Conservation (phyloP, 2,797 vertebrate species). For the Mormyrops boulengeri region DNA sequence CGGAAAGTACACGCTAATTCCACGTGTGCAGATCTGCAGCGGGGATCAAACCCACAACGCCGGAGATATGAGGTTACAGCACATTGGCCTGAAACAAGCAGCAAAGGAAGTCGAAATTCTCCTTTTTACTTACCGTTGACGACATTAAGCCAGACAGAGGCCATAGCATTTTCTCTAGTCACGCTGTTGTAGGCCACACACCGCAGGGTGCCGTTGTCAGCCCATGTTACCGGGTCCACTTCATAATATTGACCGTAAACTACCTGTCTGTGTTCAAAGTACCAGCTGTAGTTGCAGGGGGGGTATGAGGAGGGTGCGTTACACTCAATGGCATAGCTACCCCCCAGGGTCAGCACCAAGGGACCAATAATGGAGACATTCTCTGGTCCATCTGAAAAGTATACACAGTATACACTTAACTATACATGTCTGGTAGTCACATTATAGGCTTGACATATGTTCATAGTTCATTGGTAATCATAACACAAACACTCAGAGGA, state of each 20-base stretch:
- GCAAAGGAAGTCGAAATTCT: not conserved
- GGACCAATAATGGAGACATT: not conserved
- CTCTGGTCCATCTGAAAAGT: slow-evolving; percentile 7
- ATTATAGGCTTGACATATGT: not conserved
- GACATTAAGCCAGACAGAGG: not conserved
- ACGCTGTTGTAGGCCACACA: not conserved
- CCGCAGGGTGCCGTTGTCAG: not conserved
- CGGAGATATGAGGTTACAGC: not conserved
- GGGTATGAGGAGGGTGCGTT: not conserved
- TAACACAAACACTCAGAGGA: not conserved
- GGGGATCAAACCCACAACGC: not conserved
- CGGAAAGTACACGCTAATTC: not conserved
- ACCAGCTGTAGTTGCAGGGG: slow-evolving; percentile 7
- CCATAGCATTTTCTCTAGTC: not conserved
- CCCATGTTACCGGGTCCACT: not conserved
- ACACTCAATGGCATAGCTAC: not conserved
- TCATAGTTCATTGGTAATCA: not conserved
- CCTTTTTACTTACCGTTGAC: not conserved
- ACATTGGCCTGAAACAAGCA: not conserved
- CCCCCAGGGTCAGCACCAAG: not conserved
- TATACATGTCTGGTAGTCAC: not conserved
- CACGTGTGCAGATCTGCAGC: not conserved
- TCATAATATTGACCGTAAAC: not conserved
- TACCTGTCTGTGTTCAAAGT: not conserved
- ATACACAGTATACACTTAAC: not conserved